Percentiles rank a stretch among this genome's conserved stretches.
phyloP scores from a whole-genome alignment of 1,140 invertebrate genomes.

The Varroa destructor region DNA sequence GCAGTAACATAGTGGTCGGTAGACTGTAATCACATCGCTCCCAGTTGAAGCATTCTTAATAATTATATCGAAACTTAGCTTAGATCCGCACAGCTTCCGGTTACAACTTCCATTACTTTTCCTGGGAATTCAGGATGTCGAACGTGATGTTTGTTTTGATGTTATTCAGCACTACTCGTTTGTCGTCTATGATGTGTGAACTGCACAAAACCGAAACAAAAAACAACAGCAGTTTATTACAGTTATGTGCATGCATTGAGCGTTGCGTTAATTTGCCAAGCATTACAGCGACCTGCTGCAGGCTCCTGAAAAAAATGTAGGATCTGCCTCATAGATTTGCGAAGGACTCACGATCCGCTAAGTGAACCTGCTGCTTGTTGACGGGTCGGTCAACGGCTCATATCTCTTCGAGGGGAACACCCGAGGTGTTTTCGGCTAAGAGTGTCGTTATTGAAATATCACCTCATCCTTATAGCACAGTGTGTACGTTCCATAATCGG shows the following conservation, averaged over 20 bases:
- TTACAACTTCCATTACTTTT: not conserved
- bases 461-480: too few species aligned
- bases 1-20: not conserved
- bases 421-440: too few species aligned
- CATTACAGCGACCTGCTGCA: too few species aligned
- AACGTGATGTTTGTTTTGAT: constrained; percentile 9
- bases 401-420: not conserved
- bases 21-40: not conserved
- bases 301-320: too few species aligned
- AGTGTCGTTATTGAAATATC: too few species aligned
- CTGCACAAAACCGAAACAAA: too few species aligned
- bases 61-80: not conserved
- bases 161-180: not conserved
- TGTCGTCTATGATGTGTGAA: too few species aligned
- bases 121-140: constrained; percentile 9
- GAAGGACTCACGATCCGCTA: not conserved
- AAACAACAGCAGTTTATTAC: too few species aligned
- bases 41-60: not conserved
- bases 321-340: not conserved
- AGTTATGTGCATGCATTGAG: too few species aligned
- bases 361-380: constrained; percentile 14
- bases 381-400: constrained; percentile 5
- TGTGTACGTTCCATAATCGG: too few species aligned
- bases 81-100: not conserved
- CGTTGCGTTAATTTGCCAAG: too few species aligned